Conservation (phyloP, 2,113 vertebrate species). For the Vicugna pacos region DNA sequence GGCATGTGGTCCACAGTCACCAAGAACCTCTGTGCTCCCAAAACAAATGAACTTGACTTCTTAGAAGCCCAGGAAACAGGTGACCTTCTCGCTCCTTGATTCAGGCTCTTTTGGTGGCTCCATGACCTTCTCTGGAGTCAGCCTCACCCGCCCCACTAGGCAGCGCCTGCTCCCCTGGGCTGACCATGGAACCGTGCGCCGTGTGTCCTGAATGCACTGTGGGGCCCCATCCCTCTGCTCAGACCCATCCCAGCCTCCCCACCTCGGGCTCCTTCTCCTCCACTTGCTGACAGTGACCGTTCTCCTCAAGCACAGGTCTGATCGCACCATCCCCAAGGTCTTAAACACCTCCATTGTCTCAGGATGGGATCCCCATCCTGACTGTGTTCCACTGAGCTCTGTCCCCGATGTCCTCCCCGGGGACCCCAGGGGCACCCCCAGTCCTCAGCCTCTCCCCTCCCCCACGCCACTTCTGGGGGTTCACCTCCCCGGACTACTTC, state of each 20-base stretch:
- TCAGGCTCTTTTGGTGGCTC: no score
- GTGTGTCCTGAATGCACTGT: no score
- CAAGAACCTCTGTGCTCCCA: not conserved
- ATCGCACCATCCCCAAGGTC: no score
- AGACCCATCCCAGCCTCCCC: no score
- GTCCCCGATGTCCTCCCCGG: not conserved
- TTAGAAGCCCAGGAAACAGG: not conserved
- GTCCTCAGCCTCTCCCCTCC: no score
- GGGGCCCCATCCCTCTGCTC: not conserved
- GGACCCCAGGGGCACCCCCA: no score
- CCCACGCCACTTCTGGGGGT: not conserved
- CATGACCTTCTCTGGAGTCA: not conserved
- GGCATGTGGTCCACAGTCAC: no score
- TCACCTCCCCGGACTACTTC: not conserved
- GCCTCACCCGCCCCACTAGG: no score
- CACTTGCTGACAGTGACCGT: not conserved
- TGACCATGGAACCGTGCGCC: not conserved
- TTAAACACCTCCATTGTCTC: not conserved
- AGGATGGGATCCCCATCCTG: no score
- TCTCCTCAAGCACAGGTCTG: not conserved
- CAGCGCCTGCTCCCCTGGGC: not conserved
- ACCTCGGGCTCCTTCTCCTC: not conserved
- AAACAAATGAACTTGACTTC: not conserved
- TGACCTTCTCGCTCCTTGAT: not conserved
- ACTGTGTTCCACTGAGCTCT: not conserved